These are phyloP conservation scores for Pegoplata infirma DNA, from an alignment of 2,888 invertebrate species.

Conservation along the genomic window DNA sequence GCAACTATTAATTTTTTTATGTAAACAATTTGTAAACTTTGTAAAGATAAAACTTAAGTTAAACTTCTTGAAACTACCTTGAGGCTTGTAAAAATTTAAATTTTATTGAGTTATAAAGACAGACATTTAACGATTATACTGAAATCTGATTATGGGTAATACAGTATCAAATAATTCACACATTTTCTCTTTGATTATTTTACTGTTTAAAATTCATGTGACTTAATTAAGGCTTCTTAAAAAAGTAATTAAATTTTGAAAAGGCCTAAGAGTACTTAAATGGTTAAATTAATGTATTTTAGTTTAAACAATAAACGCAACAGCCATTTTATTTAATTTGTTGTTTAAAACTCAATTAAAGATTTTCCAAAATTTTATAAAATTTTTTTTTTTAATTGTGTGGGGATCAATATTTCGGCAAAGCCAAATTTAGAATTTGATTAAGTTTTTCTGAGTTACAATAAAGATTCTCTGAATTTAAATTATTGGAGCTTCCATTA, in stretches of 20 bases:
- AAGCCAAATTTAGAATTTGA: too few species aligned
- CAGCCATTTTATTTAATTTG: too few species aligned
- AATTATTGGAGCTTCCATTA: too few species aligned
- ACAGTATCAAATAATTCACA: conserved; percentile 35
- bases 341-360: too few species aligned
- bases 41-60: not conserved
- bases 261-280: not conserved
- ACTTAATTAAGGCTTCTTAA: conserved; percentile 16
- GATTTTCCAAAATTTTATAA: too few species aligned
- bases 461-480: too few species aligned
- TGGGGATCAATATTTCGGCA: too few species aligned
- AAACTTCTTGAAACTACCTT: conserved; percentile 3
- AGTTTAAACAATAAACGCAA: too few species aligned
- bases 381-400: too few species aligned
- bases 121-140: not conserved
- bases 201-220: conserved; percentile 10
- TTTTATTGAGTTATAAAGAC: too few species aligned
- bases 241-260: not conserved
- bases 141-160: conserved; percentile 28
- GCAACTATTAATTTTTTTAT: not conserved
- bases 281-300: not conserved
- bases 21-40: not conserved
- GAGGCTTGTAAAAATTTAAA: not conserved
- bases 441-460: too few species aligned
- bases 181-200: conserved; percentile 35